phyloP scores from a whole-genome alignment of 2,888 invertebrate genomes.

The Notodonta dromedarius region DNA sequence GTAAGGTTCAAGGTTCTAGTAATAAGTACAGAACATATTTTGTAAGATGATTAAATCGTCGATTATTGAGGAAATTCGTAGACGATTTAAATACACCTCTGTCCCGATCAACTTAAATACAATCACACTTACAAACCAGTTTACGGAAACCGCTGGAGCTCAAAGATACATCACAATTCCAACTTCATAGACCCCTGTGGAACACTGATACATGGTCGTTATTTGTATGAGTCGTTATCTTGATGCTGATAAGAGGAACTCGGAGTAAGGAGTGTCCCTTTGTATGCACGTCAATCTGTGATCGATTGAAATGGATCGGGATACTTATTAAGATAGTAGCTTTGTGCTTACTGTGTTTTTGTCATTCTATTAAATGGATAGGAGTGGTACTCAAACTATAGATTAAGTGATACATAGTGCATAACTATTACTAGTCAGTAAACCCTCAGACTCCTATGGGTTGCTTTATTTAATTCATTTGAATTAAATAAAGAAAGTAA shows the following conservation, averaged over 20 bases:
- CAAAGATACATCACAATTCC: constrained; percentile 11
- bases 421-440: not conserved
- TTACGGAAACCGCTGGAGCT: constrained; percentile 31
- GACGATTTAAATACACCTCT: constrained; percentile 22
- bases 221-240: constrained; percentile 45
- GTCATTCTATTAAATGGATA: constrained; percentile 5
- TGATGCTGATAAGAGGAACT: constrained; percentile 56
- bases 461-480: too few relatives aligned
- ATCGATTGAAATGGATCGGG: constrained; percentile 53
- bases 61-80: too few relatives aligned
- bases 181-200: constrained; percentile 31
- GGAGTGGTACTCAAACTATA: not conserved
- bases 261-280: constrained; percentile 59
- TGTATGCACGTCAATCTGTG: constrained; percentile 64
- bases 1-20: too few relatives aligned
- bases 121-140: constrained; percentile 19
- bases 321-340: constrained; percentile 40
- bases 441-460: too few relatives aligned
- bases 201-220: constrained; percentile 28
- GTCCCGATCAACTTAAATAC: constrained; percentile 24
- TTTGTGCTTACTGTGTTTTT: constrained; percentile 12
- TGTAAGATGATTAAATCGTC: too few relatives aligned
- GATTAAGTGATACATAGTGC: not conserved
- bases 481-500: too few relatives aligned
- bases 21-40: too few relatives aligned